Conservation (phyloP, 2,113 vertebrate species). For the Pseudopipra pipra region DNA sequence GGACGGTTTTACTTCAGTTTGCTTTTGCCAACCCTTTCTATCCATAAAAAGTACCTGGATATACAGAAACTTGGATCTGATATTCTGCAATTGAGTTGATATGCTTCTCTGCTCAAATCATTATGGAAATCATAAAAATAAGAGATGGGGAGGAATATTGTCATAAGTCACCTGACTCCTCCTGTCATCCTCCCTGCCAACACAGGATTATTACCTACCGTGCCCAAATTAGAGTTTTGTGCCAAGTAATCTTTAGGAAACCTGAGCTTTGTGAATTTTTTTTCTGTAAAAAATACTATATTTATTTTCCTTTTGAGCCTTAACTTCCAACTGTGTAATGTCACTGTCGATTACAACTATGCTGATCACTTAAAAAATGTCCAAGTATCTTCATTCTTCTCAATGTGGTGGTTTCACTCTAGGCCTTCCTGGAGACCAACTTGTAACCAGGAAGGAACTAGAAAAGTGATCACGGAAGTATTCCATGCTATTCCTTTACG, state of each 20-base stretch:
- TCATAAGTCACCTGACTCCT: not conserved
- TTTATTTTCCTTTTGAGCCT: not conserved
- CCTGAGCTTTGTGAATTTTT: not conserved
- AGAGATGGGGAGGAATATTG: not conserved
- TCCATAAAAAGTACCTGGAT: not conserved
- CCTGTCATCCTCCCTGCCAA: not conserved
- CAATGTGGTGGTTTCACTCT: too few species aligned
- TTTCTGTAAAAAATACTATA: not conserved
- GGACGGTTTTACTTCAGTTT: not conserved
- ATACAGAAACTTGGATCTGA: not conserved
- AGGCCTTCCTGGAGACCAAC: too few species aligned
- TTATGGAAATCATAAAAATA: not conserved
- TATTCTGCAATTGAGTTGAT: not conserved
- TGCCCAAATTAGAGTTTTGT: not conserved
- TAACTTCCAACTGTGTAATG: not conserved
- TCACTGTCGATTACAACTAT: accelerated
- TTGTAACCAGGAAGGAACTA: too few species aligned
- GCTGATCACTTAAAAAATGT: not conserved
- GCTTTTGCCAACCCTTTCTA: not conserved
- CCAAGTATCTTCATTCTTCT: not conserved
- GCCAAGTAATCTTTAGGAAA: not conserved
- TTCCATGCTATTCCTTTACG: too few species aligned
- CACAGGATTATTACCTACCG: not conserved
- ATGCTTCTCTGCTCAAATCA: not conserved
- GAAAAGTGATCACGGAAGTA: too few species aligned